These are phyloP conservation scores for Fulica atra DNA, from an alignment of 2,113 vertebrate species.

Conservation along the genomic window DNA sequence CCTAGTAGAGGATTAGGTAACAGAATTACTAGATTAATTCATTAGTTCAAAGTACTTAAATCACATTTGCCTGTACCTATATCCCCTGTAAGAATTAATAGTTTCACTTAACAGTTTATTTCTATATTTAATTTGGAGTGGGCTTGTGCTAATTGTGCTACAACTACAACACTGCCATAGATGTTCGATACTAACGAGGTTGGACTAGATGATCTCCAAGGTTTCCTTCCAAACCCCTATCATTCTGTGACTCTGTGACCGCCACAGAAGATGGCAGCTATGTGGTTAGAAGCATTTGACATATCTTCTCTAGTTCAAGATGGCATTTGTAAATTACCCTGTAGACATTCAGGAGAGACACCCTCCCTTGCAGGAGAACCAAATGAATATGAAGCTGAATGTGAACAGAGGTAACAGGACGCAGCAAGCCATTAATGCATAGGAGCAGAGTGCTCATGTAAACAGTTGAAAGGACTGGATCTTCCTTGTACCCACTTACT, in stretches of 20 bases:
- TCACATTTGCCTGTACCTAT: neutral
- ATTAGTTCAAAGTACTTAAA: neutral
- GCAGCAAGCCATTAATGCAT: neutral
- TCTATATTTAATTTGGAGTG: neutral
- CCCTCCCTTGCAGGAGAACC: neutral
- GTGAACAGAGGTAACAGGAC: neutral
- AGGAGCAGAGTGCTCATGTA: neutral
- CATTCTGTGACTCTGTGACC: too few species aligned
- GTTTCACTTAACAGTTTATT: neutral
- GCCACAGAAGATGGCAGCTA: neutral
- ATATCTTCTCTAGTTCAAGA: neutral
- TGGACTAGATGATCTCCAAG: too few species aligned
- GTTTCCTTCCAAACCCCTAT: too few species aligned
- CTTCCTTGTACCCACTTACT: neutral
- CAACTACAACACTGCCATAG: neutral
- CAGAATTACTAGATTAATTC: neutral
- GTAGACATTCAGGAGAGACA: neutral
- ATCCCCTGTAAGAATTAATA: too few species aligned
- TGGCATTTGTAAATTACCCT: neutral
- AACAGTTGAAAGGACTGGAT: neutral
- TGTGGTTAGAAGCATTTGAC: neutral
- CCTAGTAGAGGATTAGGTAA: neutral
- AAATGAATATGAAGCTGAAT: neutral
- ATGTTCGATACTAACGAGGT: neutral
- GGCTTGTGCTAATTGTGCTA: neutral